These are phyloP conservation scores for Eueides isabella DNA, from an alignment of 1,140 invertebrate species.

Conservation along the genomic window DNA sequence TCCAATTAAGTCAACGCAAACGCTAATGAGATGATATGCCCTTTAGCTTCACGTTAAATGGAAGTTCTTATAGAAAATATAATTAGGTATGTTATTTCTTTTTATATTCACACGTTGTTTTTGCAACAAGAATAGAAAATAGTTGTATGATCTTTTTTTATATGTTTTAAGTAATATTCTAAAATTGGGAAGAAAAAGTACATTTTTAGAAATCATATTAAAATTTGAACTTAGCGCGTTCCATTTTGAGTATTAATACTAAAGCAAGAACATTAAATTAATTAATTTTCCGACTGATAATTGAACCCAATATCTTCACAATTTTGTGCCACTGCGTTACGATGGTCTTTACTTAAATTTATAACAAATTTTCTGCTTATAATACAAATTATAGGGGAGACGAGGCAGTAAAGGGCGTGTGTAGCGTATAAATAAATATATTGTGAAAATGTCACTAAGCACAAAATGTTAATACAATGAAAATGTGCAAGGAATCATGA, in stretches of 20 bases:
- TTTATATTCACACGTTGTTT: not conserved
- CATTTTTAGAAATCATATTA: too few species aligned
- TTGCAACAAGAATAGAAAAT: not conserved
- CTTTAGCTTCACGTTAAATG: slow-evolving; percentile 8
- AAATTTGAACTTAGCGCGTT: too few species aligned
- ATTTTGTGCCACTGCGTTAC: too few species aligned
- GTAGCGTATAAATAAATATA: not conserved
- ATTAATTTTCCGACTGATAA: too few species aligned
- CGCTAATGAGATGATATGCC: slow-evolving; percentile 11
- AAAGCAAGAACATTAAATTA: too few species aligned
- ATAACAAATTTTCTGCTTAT: not conserved
- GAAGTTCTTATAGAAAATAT: not conserved
- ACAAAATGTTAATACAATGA: not conserved
- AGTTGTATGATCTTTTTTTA: too few species aligned
- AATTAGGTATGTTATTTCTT: not conserved
- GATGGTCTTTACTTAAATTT: too few species aligned
- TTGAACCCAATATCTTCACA: too few species aligned
- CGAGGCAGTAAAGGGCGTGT: not conserved
- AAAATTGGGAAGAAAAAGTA: too few species aligned
- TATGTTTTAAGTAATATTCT: too few species aligned
- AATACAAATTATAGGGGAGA: not conserved
- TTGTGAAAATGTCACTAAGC: not conserved
- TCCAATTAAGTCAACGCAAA: not conserved
- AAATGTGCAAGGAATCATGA: not conserved
- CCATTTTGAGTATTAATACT: too few species aligned